Evolutionary conservation across 2,888 invertebrate species (phyloP).

Genomic region (Erebia palarica): DNA sequence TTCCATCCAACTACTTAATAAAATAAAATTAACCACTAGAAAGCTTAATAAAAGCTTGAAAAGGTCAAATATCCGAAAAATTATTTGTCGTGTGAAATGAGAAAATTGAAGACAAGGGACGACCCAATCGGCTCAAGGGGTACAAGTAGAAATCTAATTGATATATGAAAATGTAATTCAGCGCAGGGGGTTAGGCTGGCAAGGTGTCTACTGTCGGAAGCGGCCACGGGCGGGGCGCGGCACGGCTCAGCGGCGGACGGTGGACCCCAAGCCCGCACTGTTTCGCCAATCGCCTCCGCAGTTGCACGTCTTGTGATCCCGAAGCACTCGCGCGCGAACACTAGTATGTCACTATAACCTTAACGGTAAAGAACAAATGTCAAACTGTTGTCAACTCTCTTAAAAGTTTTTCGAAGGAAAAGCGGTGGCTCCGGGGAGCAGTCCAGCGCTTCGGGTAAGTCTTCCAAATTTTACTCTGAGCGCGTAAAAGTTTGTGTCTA

Average conservation of each 20-base stretch:
- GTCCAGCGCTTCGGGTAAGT: slow-evolving; percentile 63
- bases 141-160: slow-evolving; percentile 25
- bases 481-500: slow-evolving; percentile 66
- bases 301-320: slow-evolving; percentile 53
- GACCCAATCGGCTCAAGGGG: slow-evolving; percentile 4
- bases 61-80: neutral
- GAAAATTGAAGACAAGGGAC: neutral
- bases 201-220: slow-evolving; percentile 42
- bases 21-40: neutral
- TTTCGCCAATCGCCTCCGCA: slow-evolving; percentile 49
- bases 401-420: slow-evolving; percentile 62
- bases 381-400: slow-evolving; percentile 65
- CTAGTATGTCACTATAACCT: slow-evolving; percentile 54
- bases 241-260: slow-evolving; percentile 40
- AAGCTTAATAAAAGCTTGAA: too few species aligned
- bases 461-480: slow-evolving; percentile 47
- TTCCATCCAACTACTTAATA: too few species aligned
- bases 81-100: neutral
- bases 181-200: slow-evolving; percentile 42
- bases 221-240: slow-evolving; percentile 44
- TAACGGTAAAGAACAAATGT: slow-evolving; percentile 53
- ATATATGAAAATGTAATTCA: slow-evolving; percentile 34
- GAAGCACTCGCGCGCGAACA: slow-evolving; percentile 56
- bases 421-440: slow-evolving; percentile 53
- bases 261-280: slow-evolving; percentile 48